Percentiles rank a stretch among this genome's conserved stretches.
These are phyloP conservation scores for Daubentonia madagascariensis DNA, from an alignment of 2,113 vertebrate species.

Conservation along the genomic window DNA sequence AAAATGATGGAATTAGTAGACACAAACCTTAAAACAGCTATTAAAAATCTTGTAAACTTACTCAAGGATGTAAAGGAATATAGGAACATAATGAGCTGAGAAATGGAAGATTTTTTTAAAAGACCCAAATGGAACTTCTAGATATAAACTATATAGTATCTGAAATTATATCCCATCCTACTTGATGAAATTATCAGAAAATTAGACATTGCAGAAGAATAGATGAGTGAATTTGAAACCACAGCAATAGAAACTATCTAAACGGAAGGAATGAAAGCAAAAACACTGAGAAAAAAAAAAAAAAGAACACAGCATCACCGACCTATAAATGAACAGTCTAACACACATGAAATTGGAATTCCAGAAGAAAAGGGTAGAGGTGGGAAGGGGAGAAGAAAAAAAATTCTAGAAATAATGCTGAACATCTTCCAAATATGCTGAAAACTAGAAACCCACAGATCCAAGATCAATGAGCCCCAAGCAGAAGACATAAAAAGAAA, in stretches of 20 bases:
- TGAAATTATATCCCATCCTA: not conserved
- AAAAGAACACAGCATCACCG: too few species aligned
- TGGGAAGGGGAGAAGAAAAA: not conserved
- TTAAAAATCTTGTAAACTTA: not conserved
- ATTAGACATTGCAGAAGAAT: not conserved
- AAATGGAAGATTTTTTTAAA: not conserved
- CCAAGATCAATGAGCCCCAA: not conserved
- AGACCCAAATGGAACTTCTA: not conserved
- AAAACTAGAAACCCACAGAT: not conserved
- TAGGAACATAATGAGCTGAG: not conserved
- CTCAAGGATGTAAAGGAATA: not conserved
- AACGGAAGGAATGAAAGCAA: not conserved
- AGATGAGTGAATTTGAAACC: not conserved
- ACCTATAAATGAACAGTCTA: too few species aligned
- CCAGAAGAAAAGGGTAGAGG: not conserved
- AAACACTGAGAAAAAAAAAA: not conserved
- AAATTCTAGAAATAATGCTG: conserved; percentile 28
- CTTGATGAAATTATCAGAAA: not conserved
- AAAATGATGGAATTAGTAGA: not conserved
- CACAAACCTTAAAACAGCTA: not conserved
- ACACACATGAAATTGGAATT: too few species aligned
- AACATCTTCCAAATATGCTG: not conserved
- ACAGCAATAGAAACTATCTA: not conserved
- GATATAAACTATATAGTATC: not conserved
- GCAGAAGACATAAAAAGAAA: not conserved